Evolutionary conservation across 2,888 invertebrate species (phyloP).

Genomic region (Zaprionus bogoriensis): DNA sequence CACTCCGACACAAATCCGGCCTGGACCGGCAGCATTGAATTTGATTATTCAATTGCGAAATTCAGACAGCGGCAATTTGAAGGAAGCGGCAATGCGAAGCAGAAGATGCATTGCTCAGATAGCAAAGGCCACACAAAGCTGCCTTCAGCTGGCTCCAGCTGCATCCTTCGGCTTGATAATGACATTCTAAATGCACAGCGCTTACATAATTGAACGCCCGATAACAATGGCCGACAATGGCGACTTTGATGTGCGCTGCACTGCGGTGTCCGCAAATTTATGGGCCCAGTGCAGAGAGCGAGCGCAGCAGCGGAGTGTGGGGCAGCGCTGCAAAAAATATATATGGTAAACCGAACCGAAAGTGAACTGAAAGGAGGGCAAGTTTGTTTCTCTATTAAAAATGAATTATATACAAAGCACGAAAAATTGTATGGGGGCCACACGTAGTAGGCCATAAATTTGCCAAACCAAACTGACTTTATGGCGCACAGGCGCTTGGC

Average conservation of each 20-base stretch:
- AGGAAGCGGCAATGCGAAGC: constrained; percentile 59
- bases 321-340: no score
- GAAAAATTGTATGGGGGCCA: constrained; percentile 59
- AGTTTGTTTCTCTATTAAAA: constrained; percentile 71
- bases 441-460: constrained; percentile 72
- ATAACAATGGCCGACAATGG: constrained; percentile 61
- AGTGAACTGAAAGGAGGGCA: constrained; percentile 24
- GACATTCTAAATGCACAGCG: constrained; percentile 62
- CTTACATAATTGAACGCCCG: constrained; percentile 57
- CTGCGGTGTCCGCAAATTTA: constrained; percentile 39
- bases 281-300: constrained; percentile 19
- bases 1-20: neutral
- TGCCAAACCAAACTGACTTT: constrained; percentile 70
- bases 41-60: constrained; percentile 75
- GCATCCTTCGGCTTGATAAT: constrained; percentile 55
- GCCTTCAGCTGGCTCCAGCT: neutral
- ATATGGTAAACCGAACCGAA: no score
- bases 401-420: constrained; percentile 67
- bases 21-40: constrained; percentile 28
- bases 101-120: constrained; percentile 64
- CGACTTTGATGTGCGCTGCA: constrained; percentile 36
- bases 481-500: constrained; percentile 36
- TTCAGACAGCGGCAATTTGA: constrained; percentile 59
- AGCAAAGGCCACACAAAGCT: constrained; percentile 34
- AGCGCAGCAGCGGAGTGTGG: neutral